Base-by-base conservation (phyloP, 2,113 vertebrate genomes). In the Podilymbus podiceps region DNA sequence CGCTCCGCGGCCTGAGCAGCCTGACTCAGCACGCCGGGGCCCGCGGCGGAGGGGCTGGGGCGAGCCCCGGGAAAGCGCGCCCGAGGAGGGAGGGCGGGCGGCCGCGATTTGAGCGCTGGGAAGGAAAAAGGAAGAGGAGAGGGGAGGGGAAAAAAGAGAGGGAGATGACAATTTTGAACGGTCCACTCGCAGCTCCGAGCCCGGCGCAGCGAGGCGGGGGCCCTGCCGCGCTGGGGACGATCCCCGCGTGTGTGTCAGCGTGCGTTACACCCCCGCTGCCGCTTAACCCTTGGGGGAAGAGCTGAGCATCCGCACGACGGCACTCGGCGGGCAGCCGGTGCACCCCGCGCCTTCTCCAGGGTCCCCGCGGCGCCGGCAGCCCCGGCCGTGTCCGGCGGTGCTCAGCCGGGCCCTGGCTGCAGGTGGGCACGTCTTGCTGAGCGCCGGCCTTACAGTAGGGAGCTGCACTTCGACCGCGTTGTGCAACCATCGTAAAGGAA, bases 251-350 rank as follows among this genome's bases (percentile, higher is more conserved):
- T 73, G 88, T 89, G 90, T 68, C 87, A 68, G 95, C 83, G 18
- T 28, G 84, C 69, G 93, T 89, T 89, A 87, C 95, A 90, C 91
- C 92, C 90, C 93, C 81, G 85, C 87, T 16, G 85, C 90, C 77
- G 80, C 89, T 94, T 96, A 94, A 93, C 94, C 94, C 93, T 94
- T 95, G 80, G 33, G 77, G 88, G 49, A 30, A 89, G 66, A 85
- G 73, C 58, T 33, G 60, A 23, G 81, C 18, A 6, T 35, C 53
- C 11, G 76, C 79, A 3, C 5, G 69, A n/a, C 81, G 12, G 89
- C 40, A 11, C 52, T 19, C 5, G 7, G 50, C 52, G 28, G 33
- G 80, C 44, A 18, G 69, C 30, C 67, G 63, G 13, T 3, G 73
- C 18, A 1, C 18, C 18, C 62, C 31, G 74, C 31, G 33, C 12